These are phyloP conservation scores for Chaetogeoica ovagalla DNA, from an alignment of 2,888 invertebrate genomes.

Conservation along the genomic window DNA sequence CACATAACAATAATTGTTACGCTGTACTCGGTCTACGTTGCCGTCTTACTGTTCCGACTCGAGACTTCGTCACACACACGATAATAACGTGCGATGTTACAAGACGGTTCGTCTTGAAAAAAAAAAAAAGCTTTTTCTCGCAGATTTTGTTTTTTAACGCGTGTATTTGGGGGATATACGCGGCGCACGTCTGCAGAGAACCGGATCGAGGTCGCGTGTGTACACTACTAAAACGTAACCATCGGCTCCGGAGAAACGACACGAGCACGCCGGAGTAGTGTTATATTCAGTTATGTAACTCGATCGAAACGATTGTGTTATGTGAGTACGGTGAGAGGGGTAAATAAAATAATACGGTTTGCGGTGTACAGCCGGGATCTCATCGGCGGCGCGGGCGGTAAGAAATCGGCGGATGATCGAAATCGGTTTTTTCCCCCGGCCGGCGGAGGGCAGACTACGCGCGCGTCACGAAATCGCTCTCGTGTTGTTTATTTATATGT, in stretches of 20 bases:
- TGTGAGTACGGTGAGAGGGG: not conserved
- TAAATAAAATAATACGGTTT: constrained; percentile 19
- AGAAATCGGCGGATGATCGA: not conserved
- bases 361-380: not conserved
- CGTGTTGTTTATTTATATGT: too few relatives aligned
- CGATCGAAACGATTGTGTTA: not conserved
- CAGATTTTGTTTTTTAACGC: too few relatives aligned
- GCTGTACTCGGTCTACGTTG: not conserved
- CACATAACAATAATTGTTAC: too few relatives aligned
- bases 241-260: not conserved
- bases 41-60: not conserved
- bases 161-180: constrained; percentile 4
- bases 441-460: not conserved
- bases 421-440: not conserved
- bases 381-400: not conserved
- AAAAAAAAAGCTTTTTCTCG: too few relatives aligned
- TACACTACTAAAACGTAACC: not conserved
- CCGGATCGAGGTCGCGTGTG: constrained; percentile 15
- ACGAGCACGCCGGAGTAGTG: not conserved
- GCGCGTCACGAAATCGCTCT: not conserved
- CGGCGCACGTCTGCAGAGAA: not conserved
- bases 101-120: too few relatives aligned
- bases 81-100: not conserved
- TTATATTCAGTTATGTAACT: not conserved
- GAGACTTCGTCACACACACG: not conserved